Conservation (phyloP, 2,888 invertebrate species). For the Carterocephalus palaemon region DNA sequence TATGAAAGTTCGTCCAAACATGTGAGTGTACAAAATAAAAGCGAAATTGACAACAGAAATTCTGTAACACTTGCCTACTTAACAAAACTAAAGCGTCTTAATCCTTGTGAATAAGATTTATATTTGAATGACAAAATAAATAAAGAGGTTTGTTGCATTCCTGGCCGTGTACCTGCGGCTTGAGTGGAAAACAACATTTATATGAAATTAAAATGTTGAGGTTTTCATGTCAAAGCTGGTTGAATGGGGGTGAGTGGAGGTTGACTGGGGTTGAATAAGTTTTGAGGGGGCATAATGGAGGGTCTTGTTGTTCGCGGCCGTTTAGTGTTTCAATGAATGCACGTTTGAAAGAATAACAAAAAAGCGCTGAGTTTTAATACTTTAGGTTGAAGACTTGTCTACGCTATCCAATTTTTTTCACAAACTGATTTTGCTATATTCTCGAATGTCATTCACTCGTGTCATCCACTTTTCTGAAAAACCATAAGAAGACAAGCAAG, state of each 20-base stretch:
- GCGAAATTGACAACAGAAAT: too few relatives aligned
- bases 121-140: not conserved
- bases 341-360: constrained; percentile 4
- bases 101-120: not conserved
- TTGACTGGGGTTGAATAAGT: constrained; percentile 20
- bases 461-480: too few relatives aligned
- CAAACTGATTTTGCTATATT: too few relatives aligned
- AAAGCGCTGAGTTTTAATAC: too few relatives aligned
- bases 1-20: too few relatives aligned
- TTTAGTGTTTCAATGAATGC: constrained; percentile 3
- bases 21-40: too few relatives aligned
- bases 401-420: too few relatives aligned
- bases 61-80: too few relatives aligned
- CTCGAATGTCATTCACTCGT: too few relatives aligned
- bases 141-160: constrained; percentile 1
- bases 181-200: constrained; percentile 22
- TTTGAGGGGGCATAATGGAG: constrained; percentile 17
- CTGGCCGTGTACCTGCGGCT: constrained; percentile 12
- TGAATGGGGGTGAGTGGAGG: constrained; percentile 20
- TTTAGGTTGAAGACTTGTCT: too few relatives aligned
- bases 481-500: too few relatives aligned
- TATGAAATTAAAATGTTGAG: constrained; percentile 24
- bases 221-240: constrained; percentile 20
- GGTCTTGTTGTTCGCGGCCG: constrained; percentile 15
- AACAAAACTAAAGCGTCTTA: too few relatives aligned